These are phyloP conservation scores for Cenopis cana DNA, from an alignment of 2,888 invertebrate genomes.

Conservation along the genomic window DNA sequence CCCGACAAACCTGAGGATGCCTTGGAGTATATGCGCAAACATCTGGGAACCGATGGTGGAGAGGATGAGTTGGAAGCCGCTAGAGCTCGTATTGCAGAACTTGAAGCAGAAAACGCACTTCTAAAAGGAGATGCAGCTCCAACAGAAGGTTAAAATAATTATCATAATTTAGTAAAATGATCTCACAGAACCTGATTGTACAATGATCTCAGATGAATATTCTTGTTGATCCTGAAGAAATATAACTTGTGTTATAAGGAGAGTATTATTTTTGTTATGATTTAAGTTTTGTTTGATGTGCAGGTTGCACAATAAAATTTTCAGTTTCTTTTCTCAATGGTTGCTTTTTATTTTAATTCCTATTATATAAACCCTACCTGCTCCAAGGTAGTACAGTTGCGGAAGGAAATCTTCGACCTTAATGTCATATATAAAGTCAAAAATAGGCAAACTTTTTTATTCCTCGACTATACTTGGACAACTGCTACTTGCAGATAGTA, in stretches of 20 bases:
- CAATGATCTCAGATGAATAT: constrained; percentile 69
- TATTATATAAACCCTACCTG: background rate
- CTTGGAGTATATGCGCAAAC: constrained; percentile 87
- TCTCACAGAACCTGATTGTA: constrained; percentile 47
- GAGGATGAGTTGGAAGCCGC: constrained; percentile 86
- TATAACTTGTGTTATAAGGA: constrained; percentile 69
- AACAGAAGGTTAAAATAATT: constrained; percentile 68
- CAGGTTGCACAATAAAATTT: constrained; percentile 65
- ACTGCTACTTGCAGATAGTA: too few species aligned
- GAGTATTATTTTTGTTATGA: constrained; percentile 74
- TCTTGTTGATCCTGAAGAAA: constrained; percentile 70
- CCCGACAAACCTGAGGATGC: constrained; percentile 92
- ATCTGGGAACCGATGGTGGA: constrained; percentile 76
- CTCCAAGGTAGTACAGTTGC: background rate
- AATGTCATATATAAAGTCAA: too few species aligned
- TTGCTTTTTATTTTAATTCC: constrained; percentile 37
- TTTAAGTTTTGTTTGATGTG: constrained; percentile 62
- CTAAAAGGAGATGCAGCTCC: constrained; percentile 79
- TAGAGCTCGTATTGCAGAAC: constrained; percentile 84
- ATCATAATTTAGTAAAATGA: constrained; percentile 45
- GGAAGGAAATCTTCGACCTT: too few species aligned
- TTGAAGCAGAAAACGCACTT: constrained; percentile 86
- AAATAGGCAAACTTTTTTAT: too few species aligned
- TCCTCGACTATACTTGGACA: too few species aligned
- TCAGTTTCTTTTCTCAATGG: constrained; percentile 52